Evolutionary conservation across 2,888 invertebrate species (phyloP).

Genomic region (Sminthurides aquaticus): DNA sequence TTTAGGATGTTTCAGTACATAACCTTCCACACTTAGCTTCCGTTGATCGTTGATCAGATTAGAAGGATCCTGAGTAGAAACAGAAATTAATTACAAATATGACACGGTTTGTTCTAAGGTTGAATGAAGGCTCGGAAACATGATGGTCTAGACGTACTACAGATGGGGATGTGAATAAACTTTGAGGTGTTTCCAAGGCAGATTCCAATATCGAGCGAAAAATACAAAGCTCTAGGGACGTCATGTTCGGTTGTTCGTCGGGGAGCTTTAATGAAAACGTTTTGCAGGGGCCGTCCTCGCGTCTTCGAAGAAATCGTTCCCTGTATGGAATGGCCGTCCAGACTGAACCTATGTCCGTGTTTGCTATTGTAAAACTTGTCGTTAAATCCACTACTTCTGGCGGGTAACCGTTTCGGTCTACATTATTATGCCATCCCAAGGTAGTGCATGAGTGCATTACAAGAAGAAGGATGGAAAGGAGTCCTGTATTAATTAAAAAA

Average conservation of each 20-base stretch:
- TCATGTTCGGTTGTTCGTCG: conserved; percentile 24
- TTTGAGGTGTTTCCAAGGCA: conserved; percentile 23
- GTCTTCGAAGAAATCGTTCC: conserved; percentile 32
- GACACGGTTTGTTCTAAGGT: too few species aligned
- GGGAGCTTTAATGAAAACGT: conserved; percentile 32
- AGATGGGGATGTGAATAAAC: conserved; percentile 11
- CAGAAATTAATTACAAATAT: too few species aligned
- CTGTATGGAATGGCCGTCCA: conserved; percentile 33
- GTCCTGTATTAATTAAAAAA: too few species aligned
- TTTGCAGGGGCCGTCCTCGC: conserved; percentile 28
- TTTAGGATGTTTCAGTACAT: conserved; percentile 23
- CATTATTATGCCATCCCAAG: too few species aligned
- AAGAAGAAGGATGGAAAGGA: too few species aligned
- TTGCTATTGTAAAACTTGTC: conserved; percentile 23
- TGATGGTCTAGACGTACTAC: conserved; percentile 4
- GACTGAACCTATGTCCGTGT: conserved; percentile 23
- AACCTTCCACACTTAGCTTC: too few species aligned
- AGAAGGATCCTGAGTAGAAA: too few species aligned
- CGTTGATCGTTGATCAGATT: too few species aligned
- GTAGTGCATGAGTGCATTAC: too few species aligned
- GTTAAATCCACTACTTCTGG: conserved; percentile 16
- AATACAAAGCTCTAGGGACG: conserved; percentile 28
- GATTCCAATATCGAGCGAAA: conserved; percentile 30
- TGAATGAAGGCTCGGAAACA: too few species aligned
- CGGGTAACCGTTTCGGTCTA: background rate